A percentile compares a stretch with the other conserved stretches of the same genome.
Evolutionary conservation across 64 coral and sea anemone genomes (phyloP).

Genomic region (Montipora efflorescens): DNA sequence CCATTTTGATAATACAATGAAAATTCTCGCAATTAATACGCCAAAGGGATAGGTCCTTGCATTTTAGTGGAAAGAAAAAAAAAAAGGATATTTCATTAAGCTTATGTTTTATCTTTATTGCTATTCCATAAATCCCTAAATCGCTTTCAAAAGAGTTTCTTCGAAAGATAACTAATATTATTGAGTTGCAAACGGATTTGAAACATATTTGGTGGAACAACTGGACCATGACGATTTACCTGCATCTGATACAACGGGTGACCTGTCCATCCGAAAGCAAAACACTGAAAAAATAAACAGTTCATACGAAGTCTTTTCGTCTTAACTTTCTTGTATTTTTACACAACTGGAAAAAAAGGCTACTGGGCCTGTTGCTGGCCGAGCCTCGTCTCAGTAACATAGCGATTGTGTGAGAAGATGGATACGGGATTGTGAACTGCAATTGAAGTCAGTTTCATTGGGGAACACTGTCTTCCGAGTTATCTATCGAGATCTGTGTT

Average conservation of each 20-base stretch:
- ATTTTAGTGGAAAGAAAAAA: too few relatives aligned
- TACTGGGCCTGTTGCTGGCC: too few relatives aligned
- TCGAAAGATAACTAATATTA: not conserved
- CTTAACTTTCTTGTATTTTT: not conserved
- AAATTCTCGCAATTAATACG: not conserved
- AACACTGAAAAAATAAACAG: not conserved
- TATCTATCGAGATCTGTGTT: too few relatives aligned
- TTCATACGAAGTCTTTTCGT: not conserved
- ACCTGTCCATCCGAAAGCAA: constrained; percentile 17
- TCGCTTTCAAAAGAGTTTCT: not conserved
- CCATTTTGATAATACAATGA: constrained; percentile 59
- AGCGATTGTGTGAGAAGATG: too few relatives aligned
- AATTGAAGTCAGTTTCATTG: too few relatives aligned
- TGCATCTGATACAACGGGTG: constrained; percentile 20
- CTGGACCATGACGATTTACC: constrained; percentile 27
- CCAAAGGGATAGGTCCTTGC: not conserved
- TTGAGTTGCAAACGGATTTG: not conserved
- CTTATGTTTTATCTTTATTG: not conserved
- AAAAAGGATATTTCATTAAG: not conserved
- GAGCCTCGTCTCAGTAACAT: too few relatives aligned
- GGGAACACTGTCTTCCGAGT: too few relatives aligned
- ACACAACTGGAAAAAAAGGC: too few relatives aligned
- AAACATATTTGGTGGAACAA: not conserved
- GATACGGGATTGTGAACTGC: too few relatives aligned
- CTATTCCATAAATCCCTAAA: not conserved